phyloP scores from a whole-genome alignment of 2,797 vertebrate species.

The Orestias chungarensis region DNA sequence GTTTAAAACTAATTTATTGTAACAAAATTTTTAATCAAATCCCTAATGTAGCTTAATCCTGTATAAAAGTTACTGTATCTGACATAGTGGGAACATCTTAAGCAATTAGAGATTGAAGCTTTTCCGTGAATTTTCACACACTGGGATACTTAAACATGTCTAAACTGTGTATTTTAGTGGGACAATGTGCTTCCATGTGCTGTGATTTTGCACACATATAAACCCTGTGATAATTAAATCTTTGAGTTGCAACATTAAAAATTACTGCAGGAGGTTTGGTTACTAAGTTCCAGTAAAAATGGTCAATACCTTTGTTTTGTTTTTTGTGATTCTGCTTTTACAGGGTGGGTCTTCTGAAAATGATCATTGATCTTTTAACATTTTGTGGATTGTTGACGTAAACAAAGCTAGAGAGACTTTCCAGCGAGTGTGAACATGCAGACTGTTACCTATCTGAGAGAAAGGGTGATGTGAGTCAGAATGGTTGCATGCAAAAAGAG shows the following conservation, averaged over 20 bases:
- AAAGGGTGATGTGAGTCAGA: constrained; percentile 38
- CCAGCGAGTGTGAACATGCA: not conserved
- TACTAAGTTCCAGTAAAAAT: constrained; percentile 51
- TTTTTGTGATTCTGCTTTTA: not conserved
- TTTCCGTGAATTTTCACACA: constrained; percentile 68
- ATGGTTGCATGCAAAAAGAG: constrained; percentile 44
- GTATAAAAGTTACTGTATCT: not conserved
- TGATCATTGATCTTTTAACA: not conserved
- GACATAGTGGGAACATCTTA: constrained; percentile 24
- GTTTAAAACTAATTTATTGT: not conserved
- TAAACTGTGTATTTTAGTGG: constrained; percentile 50
- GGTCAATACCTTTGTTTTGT: not conserved
- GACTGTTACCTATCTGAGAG: constrained; percentile 35
- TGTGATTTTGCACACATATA: constrained; percentile 13
- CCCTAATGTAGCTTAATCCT: not conserved
- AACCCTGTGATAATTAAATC: constrained; percentile 14
- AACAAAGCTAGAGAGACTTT: constrained; percentile 14
- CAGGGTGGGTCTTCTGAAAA: not conserved
- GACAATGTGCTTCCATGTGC: constrained; percentile 15
- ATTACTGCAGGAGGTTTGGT: constrained; percentile 28
- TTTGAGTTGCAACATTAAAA: constrained; percentile 18
- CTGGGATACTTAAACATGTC: constrained; percentile 41
- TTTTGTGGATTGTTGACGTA: not conserved
- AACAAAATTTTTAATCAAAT: not conserved
- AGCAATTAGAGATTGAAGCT: constrained; percentile 51